phyloP scores from a whole-genome alignment of 1,140 invertebrate species.

The Pteromalus puparum region DNA sequence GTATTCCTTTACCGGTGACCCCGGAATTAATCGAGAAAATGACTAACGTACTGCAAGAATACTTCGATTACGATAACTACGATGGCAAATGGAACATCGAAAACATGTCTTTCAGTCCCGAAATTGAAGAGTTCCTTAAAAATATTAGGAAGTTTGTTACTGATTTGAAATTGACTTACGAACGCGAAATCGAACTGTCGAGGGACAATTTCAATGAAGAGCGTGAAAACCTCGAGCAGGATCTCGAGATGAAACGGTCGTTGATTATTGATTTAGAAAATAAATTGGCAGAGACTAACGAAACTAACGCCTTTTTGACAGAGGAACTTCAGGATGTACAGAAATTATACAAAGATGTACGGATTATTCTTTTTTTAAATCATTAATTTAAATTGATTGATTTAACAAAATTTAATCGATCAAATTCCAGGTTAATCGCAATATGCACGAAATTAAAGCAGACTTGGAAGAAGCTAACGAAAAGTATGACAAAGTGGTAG shows the following conservation, averaged over 20 bases:
- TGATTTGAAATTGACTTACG: conserved; percentile 54
- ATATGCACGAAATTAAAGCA: conserved; percentile 53
- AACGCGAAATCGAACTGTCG: conserved; percentile 50
- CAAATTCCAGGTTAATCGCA: conserved; percentile 56
- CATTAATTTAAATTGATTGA: background rate
- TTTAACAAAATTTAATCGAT: conserved; percentile 8
- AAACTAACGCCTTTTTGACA: conserved; percentile 57
- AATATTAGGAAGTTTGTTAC: conserved; percentile 52
- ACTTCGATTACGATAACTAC: conserved; percentile 46
- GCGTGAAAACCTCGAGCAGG: conserved; percentile 56
- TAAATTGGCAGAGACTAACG: conserved; percentile 56
- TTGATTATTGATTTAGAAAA: conserved; percentile 55
- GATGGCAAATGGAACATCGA: conserved; percentile 45
- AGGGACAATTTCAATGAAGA: conserved; percentile 60
- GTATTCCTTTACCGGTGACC: background rate
- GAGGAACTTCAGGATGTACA: conserved; percentile 61
- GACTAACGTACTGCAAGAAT: conserved; percentile 38
- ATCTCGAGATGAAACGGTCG: conserved; percentile 56
- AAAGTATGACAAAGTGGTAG: conserved; percentile 50
- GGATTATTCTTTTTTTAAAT: conserved; percentile 18
- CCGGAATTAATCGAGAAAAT: conserved; percentile 27
- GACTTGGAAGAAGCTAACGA: conserved; percentile 59
- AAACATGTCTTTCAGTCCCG: conserved; percentile 35
- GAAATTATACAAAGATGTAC: conserved; percentile 60
- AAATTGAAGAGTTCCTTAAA: conserved; percentile 57